phyloP scores from a whole-genome alignment of 2,797 vertebrate species.

The Adrianichthys oophorus region DNA sequence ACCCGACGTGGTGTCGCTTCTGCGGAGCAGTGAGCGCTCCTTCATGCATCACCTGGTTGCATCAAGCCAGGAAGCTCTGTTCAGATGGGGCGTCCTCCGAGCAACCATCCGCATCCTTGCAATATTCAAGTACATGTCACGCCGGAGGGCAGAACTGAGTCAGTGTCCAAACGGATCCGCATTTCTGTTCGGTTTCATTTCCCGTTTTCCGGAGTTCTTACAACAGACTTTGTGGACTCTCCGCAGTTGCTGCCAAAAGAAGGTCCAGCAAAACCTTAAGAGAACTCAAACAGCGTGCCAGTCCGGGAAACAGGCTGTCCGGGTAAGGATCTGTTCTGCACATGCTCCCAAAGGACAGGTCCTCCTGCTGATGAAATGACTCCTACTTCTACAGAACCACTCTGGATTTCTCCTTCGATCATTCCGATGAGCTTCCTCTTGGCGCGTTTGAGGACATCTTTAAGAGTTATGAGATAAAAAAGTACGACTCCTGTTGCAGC shows the following conservation, averaged over 20 bases:
- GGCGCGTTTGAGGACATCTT: constrained; percentile 93
- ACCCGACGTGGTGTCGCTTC: constrained; percentile 87
- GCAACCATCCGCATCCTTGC: constrained; percentile 85
- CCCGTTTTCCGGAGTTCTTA: neutral
- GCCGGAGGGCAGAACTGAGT: constrained; percentile 72
- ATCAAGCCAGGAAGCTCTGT: constrained; percentile 87
- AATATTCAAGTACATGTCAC: constrained; percentile 81
- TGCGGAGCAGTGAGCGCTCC: constrained; percentile 86
- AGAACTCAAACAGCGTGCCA: constrained; percentile 68
- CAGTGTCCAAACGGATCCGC: constrained; percentile 8
- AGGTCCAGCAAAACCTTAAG: constrained; percentile 66
- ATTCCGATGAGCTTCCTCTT: constrained; percentile 86
- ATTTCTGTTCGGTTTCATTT: no score
- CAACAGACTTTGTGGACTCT: constrained; percentile 17
- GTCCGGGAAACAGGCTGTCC: constrained; percentile 70
- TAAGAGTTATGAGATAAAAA: constrained; percentile 87
- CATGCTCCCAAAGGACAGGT: neutral
- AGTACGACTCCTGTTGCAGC: constrained; percentile 73
- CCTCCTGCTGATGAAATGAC: neutral
- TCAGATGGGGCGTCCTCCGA: constrained; percentile 93
- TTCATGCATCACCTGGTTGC: constrained; percentile 90
- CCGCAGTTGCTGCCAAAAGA: constrained; percentile 67
- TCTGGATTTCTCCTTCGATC: constrained; percentile 95
- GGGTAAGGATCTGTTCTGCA: constrained; percentile 71
- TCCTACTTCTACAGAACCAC: constrained; percentile 77